These are phyloP conservation scores for Peromyscus polionotus DNA, from an alignment of 2,113 vertebrate species.

Conservation along the genomic window DNA sequence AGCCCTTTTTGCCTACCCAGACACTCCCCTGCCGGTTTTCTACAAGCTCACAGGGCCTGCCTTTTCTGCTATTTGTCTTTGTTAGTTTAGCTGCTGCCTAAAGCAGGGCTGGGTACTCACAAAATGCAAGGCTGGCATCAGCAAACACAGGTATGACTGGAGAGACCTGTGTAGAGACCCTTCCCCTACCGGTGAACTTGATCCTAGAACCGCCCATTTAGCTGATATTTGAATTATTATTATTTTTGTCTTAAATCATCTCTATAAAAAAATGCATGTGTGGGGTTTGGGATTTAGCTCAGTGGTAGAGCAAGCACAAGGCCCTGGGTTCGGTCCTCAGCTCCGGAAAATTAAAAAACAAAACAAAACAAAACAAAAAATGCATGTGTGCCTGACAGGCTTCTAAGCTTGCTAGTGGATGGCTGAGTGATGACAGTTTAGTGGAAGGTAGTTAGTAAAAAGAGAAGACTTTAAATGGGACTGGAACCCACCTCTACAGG, in stretches of 20 bases:
- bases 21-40: background rate
- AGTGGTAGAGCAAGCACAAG: too few relatives aligned
- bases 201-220: background rate
- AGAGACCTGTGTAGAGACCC: background rate
- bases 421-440: background rate
- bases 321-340: too few relatives aligned
- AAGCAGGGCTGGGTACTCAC: background rate
- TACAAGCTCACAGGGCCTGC: background rate
- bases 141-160: background rate
- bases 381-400: background rate
- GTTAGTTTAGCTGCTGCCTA: slow-evolving; percentile 27
- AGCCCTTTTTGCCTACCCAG: background rate
- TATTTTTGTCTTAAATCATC: background rate
- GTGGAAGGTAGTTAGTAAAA: background rate
- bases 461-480: background rate
- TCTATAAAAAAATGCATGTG: background rate
- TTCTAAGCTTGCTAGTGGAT: background rate
- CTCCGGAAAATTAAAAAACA: too few relatives aligned
- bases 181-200: background rate
- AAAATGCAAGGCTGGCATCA: background rate
- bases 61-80: slow-evolving; percentile 16
- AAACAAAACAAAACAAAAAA: background rate
- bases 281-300: too few relatives aligned
- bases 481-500: background rate
- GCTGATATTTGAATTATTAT: background rate